Percentiles rank a stretch among this genome's conserved stretches.
Evolutionary conservation across 2,113 vertebrate species (phyloP).

Genomic region (Addax nasomaculatus): DNA sequence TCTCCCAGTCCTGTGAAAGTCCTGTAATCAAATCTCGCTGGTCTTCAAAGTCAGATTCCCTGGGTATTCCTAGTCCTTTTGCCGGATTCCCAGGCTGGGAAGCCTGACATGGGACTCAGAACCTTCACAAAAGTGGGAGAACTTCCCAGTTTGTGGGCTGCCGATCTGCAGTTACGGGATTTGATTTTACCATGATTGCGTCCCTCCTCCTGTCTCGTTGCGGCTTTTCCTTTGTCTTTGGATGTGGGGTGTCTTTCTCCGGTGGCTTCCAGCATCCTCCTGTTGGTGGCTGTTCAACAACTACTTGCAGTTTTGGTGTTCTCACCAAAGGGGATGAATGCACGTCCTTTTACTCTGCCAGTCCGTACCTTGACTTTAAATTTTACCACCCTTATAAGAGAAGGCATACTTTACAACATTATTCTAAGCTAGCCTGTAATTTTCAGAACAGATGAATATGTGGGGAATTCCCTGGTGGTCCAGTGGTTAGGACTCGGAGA

Average conservation of each 20-base stretch:
- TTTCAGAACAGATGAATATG: slow-evolving; percentile 29
- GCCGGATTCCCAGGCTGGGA: not conserved
- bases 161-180: accelerated
- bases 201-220: not conserved
- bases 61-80: not conserved
- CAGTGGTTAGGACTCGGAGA: not conserved
- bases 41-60: not conserved
- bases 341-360: not conserved
- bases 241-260: not conserved
- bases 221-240: not conserved
- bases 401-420: not conserved
- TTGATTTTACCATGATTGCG: accelerated
- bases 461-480: not conserved
- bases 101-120: not conserved
- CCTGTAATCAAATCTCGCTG: not conserved
- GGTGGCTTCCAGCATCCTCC: not conserved
- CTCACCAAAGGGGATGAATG: not conserved
- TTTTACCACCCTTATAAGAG: not conserved
- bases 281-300: not conserved
- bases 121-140: not conserved
- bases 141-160: not conserved
- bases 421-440: not conserved
- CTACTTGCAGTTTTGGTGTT: not conserved
- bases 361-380: not conserved
- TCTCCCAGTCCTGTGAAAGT: not conserved